Base-by-base conservation (phyloP, 1,140 invertebrate species). In the Drosophila eugracilis region DNA sequence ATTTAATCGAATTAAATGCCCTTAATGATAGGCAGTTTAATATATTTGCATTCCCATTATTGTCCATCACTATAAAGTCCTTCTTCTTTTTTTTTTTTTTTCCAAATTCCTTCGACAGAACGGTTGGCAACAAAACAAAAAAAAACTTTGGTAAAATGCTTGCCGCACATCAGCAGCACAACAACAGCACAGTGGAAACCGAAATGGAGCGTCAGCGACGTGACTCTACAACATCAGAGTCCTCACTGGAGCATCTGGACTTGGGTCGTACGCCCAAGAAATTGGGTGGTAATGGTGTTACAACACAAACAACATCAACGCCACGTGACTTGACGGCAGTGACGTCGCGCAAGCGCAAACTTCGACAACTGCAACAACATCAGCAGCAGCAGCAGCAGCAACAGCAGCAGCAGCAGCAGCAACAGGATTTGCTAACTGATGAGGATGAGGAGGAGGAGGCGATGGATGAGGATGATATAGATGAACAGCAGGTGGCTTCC, bases 231-330 rank as follows among this genome's bases (percentile, higher is more conserved):
- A 91, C 91, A 3, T 92, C 91, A 10, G 90, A 91, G 37, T 92
- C 91, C 39, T 92, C 91, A 34, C 50, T 92, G 55, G 91, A 92
- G 59, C 88, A 90, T 37, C 72, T 91, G 34, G 91, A 92, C 30
- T 44, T 91, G 50, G 88, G 86, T 0, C 81, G 90, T 30, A 91
- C 90, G 53, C 90, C 90, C 63, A 91, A 91, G 65, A 90, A 91
- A 59, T 62, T 91, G n/a, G 78, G 65, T 58, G 78, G 73, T 57
- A 65, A 39, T 53, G 66, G 52, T 48, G 74, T 80, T 1, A 47
- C 66, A 14, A 36, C 55, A 17, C 81, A 86, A 59, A 74, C 79
- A 42, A 91, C 90, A 58, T 91, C 89, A 5, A 91, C 90, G 58
- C 89, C 89, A 3, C 74, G 88, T 32, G 66, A 83, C 12, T 28